A percentile compares a stretch with the other conserved stretches of the same genome.
phyloP scores from a whole-genome alignment of 1,140 invertebrate genomes.

The Aphis craccivora region DNA sequence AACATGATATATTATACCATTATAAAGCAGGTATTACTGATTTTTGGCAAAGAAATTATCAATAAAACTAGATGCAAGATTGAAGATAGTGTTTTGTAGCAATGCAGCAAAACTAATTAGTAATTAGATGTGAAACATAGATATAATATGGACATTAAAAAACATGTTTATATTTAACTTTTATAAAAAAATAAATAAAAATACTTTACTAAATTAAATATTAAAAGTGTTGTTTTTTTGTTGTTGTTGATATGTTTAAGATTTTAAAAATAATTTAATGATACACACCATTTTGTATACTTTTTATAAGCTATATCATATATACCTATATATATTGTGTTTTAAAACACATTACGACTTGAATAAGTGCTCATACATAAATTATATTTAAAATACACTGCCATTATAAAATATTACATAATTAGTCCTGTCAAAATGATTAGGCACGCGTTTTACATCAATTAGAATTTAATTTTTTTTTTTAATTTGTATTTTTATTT shows the following conservation, averaged over 20 bases:
- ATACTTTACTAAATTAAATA: neutral
- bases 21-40: no score
- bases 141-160: neutral
- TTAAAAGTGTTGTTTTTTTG: neutral
- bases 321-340: neutral
- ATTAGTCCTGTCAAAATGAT: neutral
- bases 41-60: neutral
- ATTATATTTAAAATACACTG: slow-evolving; percentile 5
- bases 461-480: neutral
- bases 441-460: neutral
- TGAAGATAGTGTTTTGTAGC: neutral
- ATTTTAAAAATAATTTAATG: slow-evolving; percentile 1
- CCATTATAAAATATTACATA: slow-evolving; percentile 13
- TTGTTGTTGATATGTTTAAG: neutral
- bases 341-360: neutral
- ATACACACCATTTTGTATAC: neutral
- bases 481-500: neutral
- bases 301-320: neutral
- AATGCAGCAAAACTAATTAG: neutral
- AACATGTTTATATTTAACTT: neutral
- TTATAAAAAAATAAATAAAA: neutral
- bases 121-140: neutral
- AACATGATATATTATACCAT: neutral
- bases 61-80: neutral
- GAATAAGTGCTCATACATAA: neutral